Evolutionary conservation across 2,888 invertebrate genomes (phyloP).

Genomic region (Silvanus unidentatus): DNA sequence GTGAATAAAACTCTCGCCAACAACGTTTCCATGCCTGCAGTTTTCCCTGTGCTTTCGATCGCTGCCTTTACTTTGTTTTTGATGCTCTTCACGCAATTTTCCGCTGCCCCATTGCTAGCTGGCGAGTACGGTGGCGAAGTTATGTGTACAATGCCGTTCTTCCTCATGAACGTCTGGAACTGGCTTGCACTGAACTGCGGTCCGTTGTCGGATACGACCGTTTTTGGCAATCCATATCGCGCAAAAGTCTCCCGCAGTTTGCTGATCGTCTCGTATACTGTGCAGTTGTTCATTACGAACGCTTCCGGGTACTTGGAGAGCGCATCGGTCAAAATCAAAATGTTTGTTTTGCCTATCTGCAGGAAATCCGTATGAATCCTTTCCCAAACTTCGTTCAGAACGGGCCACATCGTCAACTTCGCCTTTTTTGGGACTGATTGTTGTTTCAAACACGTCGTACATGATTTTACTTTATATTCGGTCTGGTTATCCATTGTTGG

Average conservation of each 20-base stretch:
- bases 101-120: conserved; percentile 10
- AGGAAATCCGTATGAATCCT: conserved; percentile 9
- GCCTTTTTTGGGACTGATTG: conserved; percentile 4
- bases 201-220: too few species aligned
- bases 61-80: conserved; percentile 7
- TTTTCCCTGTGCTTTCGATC: neutral
- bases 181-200: too few species aligned
- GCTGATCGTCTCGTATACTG: too few species aligned
- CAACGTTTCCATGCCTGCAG: too few species aligned
- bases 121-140: conserved; percentile 9
- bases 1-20: conserved; percentile 6
- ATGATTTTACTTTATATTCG: conserved; percentile 4
- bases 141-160: conserved; percentile 9
- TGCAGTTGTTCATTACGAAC: too few species aligned
- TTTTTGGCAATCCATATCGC: too few species aligned
- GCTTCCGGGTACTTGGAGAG: conserved; percentile 9
- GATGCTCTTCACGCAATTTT: conserved; percentile 10
- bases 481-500: conserved; percentile 8
- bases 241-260: too few species aligned
- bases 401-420: neutral
- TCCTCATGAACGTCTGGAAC: neutral
- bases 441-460: conserved; percentile 5
- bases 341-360: conserved; percentile 6
- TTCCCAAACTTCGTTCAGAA: conserved; percentile 1
- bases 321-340: conserved; percentile 7